Evolutionary conservation across 2,797 vertebrate species (phyloP).

Genomic region (Danio albolineatus): DNA sequence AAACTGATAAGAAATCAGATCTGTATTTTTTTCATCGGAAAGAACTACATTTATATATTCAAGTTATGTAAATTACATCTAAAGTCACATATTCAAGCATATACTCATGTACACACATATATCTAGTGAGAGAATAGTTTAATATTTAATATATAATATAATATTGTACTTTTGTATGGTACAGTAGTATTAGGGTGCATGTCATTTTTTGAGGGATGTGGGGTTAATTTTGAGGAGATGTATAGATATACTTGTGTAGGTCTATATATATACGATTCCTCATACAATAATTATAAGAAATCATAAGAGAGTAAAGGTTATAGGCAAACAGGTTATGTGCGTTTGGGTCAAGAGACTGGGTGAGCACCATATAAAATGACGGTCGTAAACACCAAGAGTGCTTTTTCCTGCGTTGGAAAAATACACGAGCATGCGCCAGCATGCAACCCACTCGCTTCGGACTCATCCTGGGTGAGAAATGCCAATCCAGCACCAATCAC

Average conservation of each 20-base stretch:
- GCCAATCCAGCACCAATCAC: constrained; percentile 49
- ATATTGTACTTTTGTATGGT: constrained; percentile 73
- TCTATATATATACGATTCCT: constrained; percentile 66
- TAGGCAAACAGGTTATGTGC: constrained; percentile 73
- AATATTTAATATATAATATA: constrained; percentile 73
- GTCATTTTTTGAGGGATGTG: constrained; percentile 68
- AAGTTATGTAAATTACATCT: constrained; percentile 81
- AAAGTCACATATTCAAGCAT: constrained; percentile 81
- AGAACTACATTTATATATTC: constrained; percentile 71
- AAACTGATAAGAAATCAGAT: constrained; percentile 32
- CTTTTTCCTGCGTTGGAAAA: constrained; percentile 41
- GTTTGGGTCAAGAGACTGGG: constrained; percentile 33
- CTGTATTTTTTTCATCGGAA: constrained; percentile 33
- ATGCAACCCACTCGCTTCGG: constrained; percentile 57
- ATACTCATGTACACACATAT: constrained; percentile 78
- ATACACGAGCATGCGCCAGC: constrained; percentile 40
- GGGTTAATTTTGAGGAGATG: constrained; percentile 70
- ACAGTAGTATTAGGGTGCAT: constrained; percentile 79
- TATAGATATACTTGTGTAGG: constrained; percentile 69
- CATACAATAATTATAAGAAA: constrained; percentile 67
- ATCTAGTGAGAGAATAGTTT: constrained; percentile 80
- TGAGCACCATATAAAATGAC: constrained; percentile 49
- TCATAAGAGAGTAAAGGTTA: constrained; percentile 62
- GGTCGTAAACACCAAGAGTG: constrained; percentile 42
- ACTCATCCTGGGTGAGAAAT: constrained; percentile 49